These are phyloP conservation scores for Copidosoma aretas DNA, from an alignment of 2,888 invertebrate genomes.

Conservation along the genomic window DNA sequence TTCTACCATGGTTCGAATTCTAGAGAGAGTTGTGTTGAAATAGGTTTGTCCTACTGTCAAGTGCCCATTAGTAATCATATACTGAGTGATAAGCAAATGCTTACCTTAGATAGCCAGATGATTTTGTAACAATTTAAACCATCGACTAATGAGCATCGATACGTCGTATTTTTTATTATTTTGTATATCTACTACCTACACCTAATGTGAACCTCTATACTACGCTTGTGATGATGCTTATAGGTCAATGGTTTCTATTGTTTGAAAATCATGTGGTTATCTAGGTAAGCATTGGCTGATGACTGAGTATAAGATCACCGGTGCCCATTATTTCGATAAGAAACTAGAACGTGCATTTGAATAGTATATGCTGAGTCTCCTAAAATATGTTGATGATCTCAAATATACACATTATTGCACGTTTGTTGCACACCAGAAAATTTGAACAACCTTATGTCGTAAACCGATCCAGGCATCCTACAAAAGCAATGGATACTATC, in stretches of 20 bases:
- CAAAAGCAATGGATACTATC: background rate
- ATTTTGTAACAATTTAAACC: no score
- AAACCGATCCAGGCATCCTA: background rate
- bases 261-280: no score
- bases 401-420: background rate
- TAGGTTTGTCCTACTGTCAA: background rate
- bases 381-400: background rate
- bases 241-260: no score
- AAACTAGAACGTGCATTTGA: background rate
- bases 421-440: background rate
- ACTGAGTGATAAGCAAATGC: no score
- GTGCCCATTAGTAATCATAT: background rate
- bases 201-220: no score
- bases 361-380: background rate
- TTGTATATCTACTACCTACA: no score
- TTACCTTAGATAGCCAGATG: no score
- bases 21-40: background rate
- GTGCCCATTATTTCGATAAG: background rate
- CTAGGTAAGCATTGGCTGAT: no score
- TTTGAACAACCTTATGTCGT: background rate
- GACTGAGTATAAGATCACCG: no score
- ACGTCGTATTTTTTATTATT: no score
- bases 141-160: no score
- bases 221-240: no score
- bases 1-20: background rate